Evolutionary conservation across 2,888 invertebrate genomes (phyloP).

Genomic region (Scaptomyza parva): DNA sequence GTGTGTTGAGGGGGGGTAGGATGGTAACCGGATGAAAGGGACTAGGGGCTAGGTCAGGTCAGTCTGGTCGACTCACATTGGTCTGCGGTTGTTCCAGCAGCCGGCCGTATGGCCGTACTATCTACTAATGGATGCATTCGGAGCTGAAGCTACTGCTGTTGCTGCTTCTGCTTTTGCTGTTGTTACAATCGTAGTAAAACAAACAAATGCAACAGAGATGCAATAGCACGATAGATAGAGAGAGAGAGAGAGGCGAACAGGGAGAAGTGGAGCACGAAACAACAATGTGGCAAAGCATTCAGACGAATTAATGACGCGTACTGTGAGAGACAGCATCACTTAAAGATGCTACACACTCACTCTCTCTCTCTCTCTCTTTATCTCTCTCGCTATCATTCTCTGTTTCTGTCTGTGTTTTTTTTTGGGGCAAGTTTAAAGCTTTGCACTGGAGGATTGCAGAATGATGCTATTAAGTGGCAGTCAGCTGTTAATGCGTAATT

Average conservation of each 20-base stretch:
- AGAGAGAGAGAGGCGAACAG: background rate
- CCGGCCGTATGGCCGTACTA: conserved; percentile 26
- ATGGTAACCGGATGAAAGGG: conserved; percentile 20
- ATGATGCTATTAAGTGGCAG: conserved; percentile 53
- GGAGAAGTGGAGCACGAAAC: conserved; percentile 1
- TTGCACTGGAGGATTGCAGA: background rate
- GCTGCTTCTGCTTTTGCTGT: conserved; percentile 13
- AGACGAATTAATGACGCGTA: conserved; percentile 71
- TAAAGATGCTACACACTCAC: conserved; percentile 45
- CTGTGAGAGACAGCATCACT: conserved; percentile 40
- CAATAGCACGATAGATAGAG: background rate
- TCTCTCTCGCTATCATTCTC: too few relatives aligned
- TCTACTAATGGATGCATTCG: conserved; percentile 60
- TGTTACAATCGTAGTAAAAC: conserved; percentile 6
- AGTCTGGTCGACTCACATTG: conserved; percentile 54
- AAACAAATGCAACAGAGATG: conserved; percentile 27
- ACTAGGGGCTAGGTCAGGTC: conserved; percentile 25
- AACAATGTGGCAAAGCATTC: conserved; percentile 58
- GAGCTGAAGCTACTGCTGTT: conserved; percentile 4
- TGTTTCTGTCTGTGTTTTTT: background rate
- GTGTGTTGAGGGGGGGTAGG: background rate
- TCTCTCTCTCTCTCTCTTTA: background rate
- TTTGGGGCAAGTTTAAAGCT: background rate
- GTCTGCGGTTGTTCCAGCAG: conserved; percentile 53
- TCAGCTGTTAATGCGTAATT: conserved; percentile 68